Percentiles rank a stretch among this genome's conserved stretches.
Conservation (phyloP, 1,140 invertebrate genomes). For the Drosophila kanapiae region DNA sequence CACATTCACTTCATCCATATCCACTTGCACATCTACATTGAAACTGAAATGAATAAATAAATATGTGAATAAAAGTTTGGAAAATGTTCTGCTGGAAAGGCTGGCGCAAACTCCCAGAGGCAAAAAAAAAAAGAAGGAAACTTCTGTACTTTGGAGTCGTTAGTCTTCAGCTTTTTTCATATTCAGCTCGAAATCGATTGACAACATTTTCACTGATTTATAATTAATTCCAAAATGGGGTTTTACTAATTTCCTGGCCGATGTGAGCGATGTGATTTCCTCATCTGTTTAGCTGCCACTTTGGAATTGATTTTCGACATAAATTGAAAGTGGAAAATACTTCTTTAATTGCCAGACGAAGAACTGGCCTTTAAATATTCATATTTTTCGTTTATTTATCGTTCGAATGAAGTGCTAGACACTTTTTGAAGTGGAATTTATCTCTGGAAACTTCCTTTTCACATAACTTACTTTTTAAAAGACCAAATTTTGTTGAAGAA, state of each 20-base stretch:
- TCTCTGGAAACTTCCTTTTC: too few species aligned
- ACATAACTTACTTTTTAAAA: too few species aligned
- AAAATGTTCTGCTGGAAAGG: slow-evolving; percentile 36
- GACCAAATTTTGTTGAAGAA: too few species aligned
- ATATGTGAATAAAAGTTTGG: slow-evolving; percentile 55
- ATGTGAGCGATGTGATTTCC: slow-evolving; percentile 31
- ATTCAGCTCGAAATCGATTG: slow-evolving; percentile 43
- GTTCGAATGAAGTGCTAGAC: slow-evolving; percentile 26
- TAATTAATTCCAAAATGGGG: slow-evolving; percentile 50
- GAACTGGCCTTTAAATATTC: slow-evolving; percentile 17
- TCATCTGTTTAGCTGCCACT: slow-evolving; percentile 30
- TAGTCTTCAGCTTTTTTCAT: slow-evolving; percentile 8
- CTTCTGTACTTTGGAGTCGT: slow-evolving; percentile 15
- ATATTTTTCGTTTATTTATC: slow-evolving; percentile 26
- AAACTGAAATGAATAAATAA: slow-evolving; percentile 47
- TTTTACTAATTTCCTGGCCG: slow-evolving; percentile 39
- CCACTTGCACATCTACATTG: background rate
- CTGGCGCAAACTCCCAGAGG: slow-evolving; percentile 12
- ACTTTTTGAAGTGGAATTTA: too few species aligned
- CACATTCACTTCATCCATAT: slow-evolving; percentile 15
- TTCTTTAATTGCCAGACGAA: slow-evolving; percentile 17
- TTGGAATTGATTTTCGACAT: slow-evolving; percentile 37
- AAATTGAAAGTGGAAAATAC: slow-evolving; percentile 41
- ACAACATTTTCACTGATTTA: slow-evolving; percentile 45
- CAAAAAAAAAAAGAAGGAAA: slow-evolving; percentile 2